These are phyloP conservation scores for Myotis lucifugus DNA, from an alignment of 2,113 vertebrate genomes.

Conservation along the genomic window DNA sequence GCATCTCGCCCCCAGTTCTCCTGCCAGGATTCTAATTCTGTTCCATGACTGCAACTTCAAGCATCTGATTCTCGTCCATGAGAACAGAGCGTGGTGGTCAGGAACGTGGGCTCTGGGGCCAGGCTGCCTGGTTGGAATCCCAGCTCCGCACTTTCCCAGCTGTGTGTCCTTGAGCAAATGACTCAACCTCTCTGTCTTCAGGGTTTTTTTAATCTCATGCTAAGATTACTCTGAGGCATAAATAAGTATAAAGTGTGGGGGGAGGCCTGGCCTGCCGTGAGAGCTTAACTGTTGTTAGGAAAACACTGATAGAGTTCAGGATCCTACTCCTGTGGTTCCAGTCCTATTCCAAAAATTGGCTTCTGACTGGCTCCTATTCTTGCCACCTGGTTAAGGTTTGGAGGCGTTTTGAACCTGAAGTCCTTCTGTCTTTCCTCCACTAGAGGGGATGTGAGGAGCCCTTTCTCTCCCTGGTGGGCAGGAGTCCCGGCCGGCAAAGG, in stretches of 20 bases:
- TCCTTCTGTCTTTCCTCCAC: background rate
- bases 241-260: background rate
- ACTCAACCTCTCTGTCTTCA: conserved; percentile 20
- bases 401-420: background rate
- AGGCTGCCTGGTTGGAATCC: background rate
- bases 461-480: background rate
- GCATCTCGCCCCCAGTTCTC: background rate
- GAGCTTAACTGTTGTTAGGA: background rate
- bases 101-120: background rate
- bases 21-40: conserved; percentile 45
- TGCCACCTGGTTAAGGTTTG: background rate
- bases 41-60: background rate
- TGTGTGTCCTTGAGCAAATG: background rate
- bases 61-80: conserved; percentile 28
- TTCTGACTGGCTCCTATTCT: background rate
- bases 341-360: background rate
- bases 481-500: too few relatives aligned
- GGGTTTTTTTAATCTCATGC: background rate
- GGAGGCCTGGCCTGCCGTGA: background rate
- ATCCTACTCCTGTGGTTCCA: background rate
- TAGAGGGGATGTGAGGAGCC: background rate
- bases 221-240: background rate
- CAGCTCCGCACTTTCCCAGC: background rate
- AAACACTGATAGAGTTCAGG: background rate
- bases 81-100: background rate